A percentile compares a stretch with the other conserved stretches of the same genome.
Evolutionary conservation across 30 jellyfish, hydroid and myxozoan species (phyloP).

Genomic region (Nemopilema nomurai): DNA sequence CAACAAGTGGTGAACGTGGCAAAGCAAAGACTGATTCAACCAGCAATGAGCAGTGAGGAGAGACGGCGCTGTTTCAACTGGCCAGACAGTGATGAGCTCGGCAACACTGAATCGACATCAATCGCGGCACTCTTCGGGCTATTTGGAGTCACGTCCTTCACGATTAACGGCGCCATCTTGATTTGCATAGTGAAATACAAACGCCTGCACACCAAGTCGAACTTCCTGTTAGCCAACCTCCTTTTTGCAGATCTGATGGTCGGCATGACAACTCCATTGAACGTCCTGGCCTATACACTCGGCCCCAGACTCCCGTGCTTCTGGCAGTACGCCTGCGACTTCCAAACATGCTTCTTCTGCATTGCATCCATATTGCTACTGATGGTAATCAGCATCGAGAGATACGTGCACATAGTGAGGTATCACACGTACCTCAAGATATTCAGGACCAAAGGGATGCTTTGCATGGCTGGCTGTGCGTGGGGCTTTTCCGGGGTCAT

Average conservation of each 20-base stretch:
- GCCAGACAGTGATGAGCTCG: background rate
- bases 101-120: background rate
- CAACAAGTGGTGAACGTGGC: too few relatives aligned
- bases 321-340: background rate
- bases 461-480: background rate
- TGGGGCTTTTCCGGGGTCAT: conserved; percentile 12
- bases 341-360: conserved; percentile 30
- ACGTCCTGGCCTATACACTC: background rate
- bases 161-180: background rate
- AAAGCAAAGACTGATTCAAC: too few relatives aligned
- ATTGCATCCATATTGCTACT: conserved; percentile 30
- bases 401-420: conserved; percentile 11
- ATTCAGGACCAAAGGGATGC: background rate
- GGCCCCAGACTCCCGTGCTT: conserved; percentile 5
- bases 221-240: background rate
- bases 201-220: conserved; percentile 7
- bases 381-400: conserved; percentile 33
- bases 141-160: background rate
- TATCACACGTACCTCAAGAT: background rate
- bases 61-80: background rate
- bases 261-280: conserved; percentile 3
- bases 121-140: background rate
- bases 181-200: conserved; percentile 8
- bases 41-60: background rate
- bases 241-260: conserved; percentile 3